Evolutionary conservation across 30 jellyfish, hydroid and myxozoan genomes (phyloP).

Genomic region (Chironex yamaguchii): DNA sequence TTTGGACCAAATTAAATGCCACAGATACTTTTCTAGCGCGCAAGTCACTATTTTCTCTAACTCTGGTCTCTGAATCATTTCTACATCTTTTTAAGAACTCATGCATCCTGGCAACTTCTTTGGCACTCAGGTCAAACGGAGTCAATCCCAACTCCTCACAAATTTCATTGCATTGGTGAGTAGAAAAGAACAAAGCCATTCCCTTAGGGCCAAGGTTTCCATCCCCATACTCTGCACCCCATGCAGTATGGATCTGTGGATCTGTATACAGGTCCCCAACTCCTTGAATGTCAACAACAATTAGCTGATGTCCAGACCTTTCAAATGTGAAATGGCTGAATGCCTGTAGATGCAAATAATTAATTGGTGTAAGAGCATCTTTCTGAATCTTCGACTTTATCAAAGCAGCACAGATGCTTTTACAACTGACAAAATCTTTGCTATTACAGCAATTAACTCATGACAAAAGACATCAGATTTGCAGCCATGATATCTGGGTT

Average conservation of each 20-base stretch:
- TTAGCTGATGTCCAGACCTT: constrained; percentile 97
- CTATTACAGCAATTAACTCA: too few species aligned
- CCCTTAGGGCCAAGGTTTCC: constrained; percentile 97
- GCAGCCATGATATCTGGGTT: too few species aligned
- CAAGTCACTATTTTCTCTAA: constrained; percentile 34
- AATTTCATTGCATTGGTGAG: constrained; percentile 91
- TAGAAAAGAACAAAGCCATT: constrained; percentile 95
- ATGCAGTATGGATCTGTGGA: constrained; percentile 98
- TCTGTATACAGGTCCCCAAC: constrained; percentile 98
- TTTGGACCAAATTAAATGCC: constrained; percentile 80
- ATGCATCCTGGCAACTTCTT: constrained; percentile 76
- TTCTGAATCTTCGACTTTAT: too few species aligned
- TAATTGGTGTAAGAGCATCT: too few species aligned
- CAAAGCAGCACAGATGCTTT: too few species aligned
- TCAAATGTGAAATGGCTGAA: constrained; percentile 98
- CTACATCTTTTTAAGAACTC: constrained; percentile 54
- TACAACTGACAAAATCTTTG: too few species aligned
- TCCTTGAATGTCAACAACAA: constrained; percentile 97
- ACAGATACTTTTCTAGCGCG: constrained; percentile 73
- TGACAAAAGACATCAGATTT: too few species aligned
- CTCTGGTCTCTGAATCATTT: constrained; percentile 77
- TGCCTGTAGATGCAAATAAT: too few species aligned
- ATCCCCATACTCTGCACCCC: constrained; percentile 93
- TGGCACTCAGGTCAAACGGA: constrained; percentile 82
- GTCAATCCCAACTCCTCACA: constrained; percentile 82